Evolutionary conservation across 2,888 invertebrate genomes (phyloP), one percentile per base, ranked within the genome.

Genomic region (Melangyna quadrimaculata): DNA sequence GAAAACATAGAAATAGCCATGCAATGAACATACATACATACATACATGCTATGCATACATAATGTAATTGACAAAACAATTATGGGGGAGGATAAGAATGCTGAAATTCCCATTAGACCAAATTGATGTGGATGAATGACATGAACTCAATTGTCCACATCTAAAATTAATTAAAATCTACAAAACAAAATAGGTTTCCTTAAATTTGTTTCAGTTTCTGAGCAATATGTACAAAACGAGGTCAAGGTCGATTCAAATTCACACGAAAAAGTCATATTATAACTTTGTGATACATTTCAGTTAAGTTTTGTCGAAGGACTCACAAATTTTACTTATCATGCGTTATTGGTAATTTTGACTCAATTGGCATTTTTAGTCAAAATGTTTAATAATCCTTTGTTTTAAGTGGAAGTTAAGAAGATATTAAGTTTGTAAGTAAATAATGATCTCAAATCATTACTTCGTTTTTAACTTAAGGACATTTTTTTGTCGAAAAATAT

Each of bases 221-320:
- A 40, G n/a, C 1, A 8, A 0, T 1, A n/a, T 0, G 29, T 4
- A 35, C 6, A 59, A 43, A 65, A 45, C 45, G 0, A 67, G 77
- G 77, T 70, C 70, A 70, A 70, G 77, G 70, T 70, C 70, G 77
- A 69, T 40, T 70, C 19, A 48, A 32, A 22, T 14, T 27, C 14
- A 45, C 43, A 74, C 43, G 12, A 48, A 37, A 61, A 37, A 22
- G 12, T 19, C 35, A 24, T 14, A 48, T 37, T 37, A 14, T 37
- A 3, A 12, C 1, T 3, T n/a, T 40, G 14, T 1, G 12, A 37
- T 37, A 37, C 35, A 35, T 35, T 10, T 35, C n/a, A n/a, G 17
- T 45, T 9, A 32, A 32, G 1, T 8, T 32, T 32, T 32, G 32
- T 32, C 8, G 3, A 8, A 32, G 32, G 27, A 4, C 27, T 4